Percentiles rank a stretch among this genome's conserved stretches.
phyloP scores from a whole-genome alignment of 2,113 vertebrate species.

The Prinia subflava region DNA sequence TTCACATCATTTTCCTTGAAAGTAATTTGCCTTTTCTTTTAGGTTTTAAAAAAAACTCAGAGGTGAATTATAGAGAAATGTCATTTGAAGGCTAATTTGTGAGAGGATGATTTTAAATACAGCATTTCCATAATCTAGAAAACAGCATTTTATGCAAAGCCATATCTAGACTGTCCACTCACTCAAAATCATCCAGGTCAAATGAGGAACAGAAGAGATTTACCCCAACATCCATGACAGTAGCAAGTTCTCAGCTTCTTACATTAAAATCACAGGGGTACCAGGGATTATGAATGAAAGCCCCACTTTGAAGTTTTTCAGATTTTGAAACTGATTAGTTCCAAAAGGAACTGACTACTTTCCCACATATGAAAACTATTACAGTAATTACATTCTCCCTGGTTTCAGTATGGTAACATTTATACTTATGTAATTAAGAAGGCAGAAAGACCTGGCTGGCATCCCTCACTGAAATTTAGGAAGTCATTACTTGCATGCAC shows the following conservation, averaged over 20 bases:
- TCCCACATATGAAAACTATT: not conserved
- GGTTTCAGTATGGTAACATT: not conserved
- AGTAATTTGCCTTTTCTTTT: not conserved
- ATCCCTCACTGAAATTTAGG: not conserved
- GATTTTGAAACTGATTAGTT: not conserved
- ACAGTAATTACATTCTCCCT: not conserved
- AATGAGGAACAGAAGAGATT: not conserved
- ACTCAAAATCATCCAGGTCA: not conserved
- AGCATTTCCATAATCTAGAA: not conserved
- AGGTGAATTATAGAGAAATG: not conserved
- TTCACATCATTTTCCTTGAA: not conserved
- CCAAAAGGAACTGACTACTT: not conserved
- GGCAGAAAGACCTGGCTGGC: not conserved
- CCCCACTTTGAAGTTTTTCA: not conserved
- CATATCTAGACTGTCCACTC: not conserved
- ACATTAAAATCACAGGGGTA: not conserved
- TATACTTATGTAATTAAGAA: not conserved
- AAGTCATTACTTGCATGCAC: fast-evolving
- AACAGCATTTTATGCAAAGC: not conserved
- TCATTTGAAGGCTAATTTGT: not conserved
- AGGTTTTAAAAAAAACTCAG: not conserved
- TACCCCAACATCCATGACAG: not conserved
- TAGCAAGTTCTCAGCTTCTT: not conserved
- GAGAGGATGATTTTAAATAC: not conserved
- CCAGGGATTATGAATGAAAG: not conserved